Base-by-base conservation (phyloP, 2,888 invertebrate species). In the Phragmatobia fuliginosa region DNA sequence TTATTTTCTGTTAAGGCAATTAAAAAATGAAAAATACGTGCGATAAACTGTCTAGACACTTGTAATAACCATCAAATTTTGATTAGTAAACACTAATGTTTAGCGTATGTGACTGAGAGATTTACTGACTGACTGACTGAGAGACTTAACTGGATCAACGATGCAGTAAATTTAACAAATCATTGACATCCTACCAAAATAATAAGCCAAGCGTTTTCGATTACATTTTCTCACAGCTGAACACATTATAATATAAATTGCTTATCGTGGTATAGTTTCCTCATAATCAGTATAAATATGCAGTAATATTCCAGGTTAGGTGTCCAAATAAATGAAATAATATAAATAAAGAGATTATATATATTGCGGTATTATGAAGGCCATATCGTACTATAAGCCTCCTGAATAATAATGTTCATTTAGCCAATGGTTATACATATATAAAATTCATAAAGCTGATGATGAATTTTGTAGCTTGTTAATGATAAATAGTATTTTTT, bases 211-310 rank as follows among this genome's bases (percentile, higher is more conserved):
- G 25, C 52, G 14, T n/a, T 52, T 0, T 25, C n/a, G 60, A 52
- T 18, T 74, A 62, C 64, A 11, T 49, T 66, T 56, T 62, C 31
- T 38, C 21, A 21, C 21, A 25, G 66, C 33, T 33, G 66, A 77
- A 59, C 71, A 16, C 25, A 59, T 71, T 69, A 62, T 74, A 60
- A 65, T 69, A 62, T 71, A 60, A 67, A 66, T 32, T 49, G 28
- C 52, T 41, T 71, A 74, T 74, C 71, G 66, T 60, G 64, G 52
- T 60, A 65, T 63, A 59, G 70, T 77, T 63, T 75, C 31, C 58
- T 36, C 66, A 21, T 61, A 66, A 73, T 61, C 31, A 71, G 33
- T 38, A 75, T 78, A 75, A 66, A 75, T 68, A 66, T 21, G 60
- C 59, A n/a, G 33, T 56, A 52, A 28, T 41, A 31, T 56, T 41